Evolutionary conservation across 2,797 vertebrate species (phyloP), one percentile per base, ranked within the genome.

Genomic region (Odontamblyopus rebecca): DNA sequence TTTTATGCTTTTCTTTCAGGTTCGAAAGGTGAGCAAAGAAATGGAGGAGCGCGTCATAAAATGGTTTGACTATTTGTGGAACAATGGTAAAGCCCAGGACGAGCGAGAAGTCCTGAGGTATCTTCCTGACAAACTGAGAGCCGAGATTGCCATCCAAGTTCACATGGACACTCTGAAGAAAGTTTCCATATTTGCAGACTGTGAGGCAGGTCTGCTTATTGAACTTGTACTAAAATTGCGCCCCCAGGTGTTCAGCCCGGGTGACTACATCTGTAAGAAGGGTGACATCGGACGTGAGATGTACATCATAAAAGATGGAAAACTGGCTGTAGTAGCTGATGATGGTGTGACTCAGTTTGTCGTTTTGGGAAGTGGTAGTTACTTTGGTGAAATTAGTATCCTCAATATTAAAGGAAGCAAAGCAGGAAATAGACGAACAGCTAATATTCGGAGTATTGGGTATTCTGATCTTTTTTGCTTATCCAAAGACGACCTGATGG

Each of bases 221-320:
- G 96, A 98, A 84, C 83, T 99, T 74, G 97, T 99, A 67, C 93
- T 99, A 61, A 98, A 98, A 83, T 93, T 99, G 29, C 94, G 92
- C 2, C 96, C 97, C 0, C 96, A 97, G 71, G 97, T 99, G 12
- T 99, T 96, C 74, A 99, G 98, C 80, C 98, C 98, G 0, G 97
- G 95, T 61, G 98, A 99, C 89, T 99, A 98, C 71, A 98, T 99
- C 73, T 98, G 98, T 86, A 96, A 96, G 77, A 99, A 99, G 87
- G 97, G 98, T 2, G 98, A 99, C 80, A 99, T 99, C 11, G 98
- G 98, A 4, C 92, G 97, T 32, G 97, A 99, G 90, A 99, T 99
- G 98, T 99, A 99, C 76, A 99, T 99, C 77, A 97, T 99, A 88
- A 99, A 99, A 87, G 98, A 99, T 74, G 97, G 98, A 50, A 96